These are phyloP conservation scores for Masticophis lateralis DNA, from an alignment of 2,797 vertebrate genomes.

Conservation along the genomic window DNA sequence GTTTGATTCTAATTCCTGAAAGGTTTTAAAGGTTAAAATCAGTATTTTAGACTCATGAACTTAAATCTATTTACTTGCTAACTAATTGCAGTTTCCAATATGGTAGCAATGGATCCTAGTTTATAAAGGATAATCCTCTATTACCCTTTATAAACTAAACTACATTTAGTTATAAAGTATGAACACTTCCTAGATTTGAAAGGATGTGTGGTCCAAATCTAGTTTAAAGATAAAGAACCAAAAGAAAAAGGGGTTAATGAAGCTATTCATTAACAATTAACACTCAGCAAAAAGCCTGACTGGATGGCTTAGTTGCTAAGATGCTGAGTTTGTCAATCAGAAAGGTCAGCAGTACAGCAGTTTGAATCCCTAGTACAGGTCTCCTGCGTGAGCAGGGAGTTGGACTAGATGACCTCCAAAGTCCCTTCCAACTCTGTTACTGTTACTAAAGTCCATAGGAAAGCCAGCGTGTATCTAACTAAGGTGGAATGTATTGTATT, in stretches of 20 bases:
- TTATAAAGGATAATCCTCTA: not conserved
- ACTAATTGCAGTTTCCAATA: not conserved
- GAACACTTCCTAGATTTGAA: not conserved
- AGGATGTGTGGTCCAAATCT: not conserved
- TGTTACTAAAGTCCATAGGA: not conserved
- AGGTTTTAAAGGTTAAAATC: not conserved
- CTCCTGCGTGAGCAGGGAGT: too few species aligned
- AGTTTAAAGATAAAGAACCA: not conserved
- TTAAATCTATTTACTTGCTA: not conserved
- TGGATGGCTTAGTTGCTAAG: too few species aligned
- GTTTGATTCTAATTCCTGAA: not conserved
- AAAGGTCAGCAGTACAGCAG: too few species aligned
- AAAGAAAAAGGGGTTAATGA: not conserved
- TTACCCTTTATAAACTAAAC: too few species aligned
- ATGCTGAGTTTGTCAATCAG: too few species aligned
- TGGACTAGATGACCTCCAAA: too few species aligned
- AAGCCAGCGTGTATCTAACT: not conserved
- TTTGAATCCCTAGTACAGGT: too few species aligned
- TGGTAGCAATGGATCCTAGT: too few species aligned
- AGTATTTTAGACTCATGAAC: not conserved
- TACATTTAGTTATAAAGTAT: not conserved
- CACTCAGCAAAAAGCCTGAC: not conserved
- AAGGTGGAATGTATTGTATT: not conserved
- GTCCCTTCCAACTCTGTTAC: too few species aligned
- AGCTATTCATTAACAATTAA: not conserved